These are phyloP conservation scores for Chorisops tibialis DNA, from an alignment of 2,888 invertebrate genomes.

Conservation along the genomic window DNA sequence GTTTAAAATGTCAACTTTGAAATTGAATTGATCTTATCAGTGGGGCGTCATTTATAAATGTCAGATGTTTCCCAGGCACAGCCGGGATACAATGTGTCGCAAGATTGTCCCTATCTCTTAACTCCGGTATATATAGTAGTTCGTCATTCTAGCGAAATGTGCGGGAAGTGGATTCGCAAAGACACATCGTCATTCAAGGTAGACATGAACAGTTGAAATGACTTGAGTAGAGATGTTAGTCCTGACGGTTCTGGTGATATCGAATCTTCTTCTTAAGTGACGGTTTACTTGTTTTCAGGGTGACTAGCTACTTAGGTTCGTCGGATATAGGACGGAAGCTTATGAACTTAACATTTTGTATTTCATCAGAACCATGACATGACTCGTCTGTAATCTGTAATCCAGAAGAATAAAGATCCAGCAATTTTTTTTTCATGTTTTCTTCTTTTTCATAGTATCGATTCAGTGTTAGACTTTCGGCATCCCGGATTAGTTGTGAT, in stretches of 20 bases:
- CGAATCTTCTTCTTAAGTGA: background rate
- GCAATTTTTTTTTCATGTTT: too few species aligned
- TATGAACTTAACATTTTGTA: background rate
- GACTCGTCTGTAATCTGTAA: background rate
- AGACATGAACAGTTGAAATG: background rate
- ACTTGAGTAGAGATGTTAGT: background rate
- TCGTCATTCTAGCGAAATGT: constrained; percentile 9
- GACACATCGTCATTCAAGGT: constrained; percentile 3
- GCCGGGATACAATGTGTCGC: background rate
- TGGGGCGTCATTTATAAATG: constrained; percentile 27
- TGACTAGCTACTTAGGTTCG: constrained; percentile 4
- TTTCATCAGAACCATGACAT: background rate
- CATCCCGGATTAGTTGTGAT: too few species aligned
- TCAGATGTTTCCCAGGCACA: constrained; percentile 12
- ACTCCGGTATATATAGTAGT: background rate
- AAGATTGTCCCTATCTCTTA: constrained; percentile 4
- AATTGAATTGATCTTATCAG: constrained; percentile 30
- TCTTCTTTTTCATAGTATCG: too few species aligned
- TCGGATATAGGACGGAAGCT: background rate
- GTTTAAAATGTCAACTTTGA: constrained; percentile 28
- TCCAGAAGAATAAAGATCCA: too few species aligned
- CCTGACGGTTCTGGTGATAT: background rate
- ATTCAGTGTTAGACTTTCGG: too few species aligned
- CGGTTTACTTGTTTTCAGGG: constrained; percentile 2
- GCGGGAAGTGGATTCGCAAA: background rate